Base-by-base conservation (phyloP, 2,888 invertebrate genomes). In the Dicycla oo region DNA sequence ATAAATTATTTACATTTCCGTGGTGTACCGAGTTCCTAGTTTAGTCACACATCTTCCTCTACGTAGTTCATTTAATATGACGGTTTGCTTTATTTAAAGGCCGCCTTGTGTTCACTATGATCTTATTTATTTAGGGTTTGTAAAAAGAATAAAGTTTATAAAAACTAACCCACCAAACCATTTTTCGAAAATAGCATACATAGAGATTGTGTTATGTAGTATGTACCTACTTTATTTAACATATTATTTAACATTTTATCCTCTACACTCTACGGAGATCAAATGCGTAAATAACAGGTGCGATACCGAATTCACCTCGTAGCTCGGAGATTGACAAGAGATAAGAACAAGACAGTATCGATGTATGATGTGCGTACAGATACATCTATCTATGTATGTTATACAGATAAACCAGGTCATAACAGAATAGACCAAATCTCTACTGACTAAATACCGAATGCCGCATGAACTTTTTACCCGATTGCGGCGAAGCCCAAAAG, bases 381-480 rank as follows among this genome's bases (percentile, higher is more conserved):
- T 57, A 62, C 5, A 40, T 66, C 40, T 61, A 80, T 65, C 64
- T 64, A 43, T 40, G 34, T 66, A 61, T 58, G 65, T 47, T 66
- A 56, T 11, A 58, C 40, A 66, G 78, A 80, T 82, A 78, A 76
- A 49, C 47, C 43, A 26, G 40, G 38, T 30, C 51, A 51, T 8
- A 53, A 57, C 34, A 71, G 11, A 43, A 11, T 57, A 57, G 56
- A 49, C 34, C 53, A 47, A 58, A 73, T 61, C 40, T 43, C 34
- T 18, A 53, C 38, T 23, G 57, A 81, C 38, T 23, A 47, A 23
- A 49, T 61, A n/a, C n/a, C n/a, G n/a, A 51, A 53, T 20, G 43
- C 23, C 26, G 8, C 23, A 43, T 56, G 38, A 34, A 56, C 30
- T 58, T n/a, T n/a, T n/a, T n/a, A n/a, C n/a, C n/a, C n/a, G n/a